Base-by-base conservation (phyloP, 2,113 vertebrate genomes). In the Limanda limanda region DNA sequence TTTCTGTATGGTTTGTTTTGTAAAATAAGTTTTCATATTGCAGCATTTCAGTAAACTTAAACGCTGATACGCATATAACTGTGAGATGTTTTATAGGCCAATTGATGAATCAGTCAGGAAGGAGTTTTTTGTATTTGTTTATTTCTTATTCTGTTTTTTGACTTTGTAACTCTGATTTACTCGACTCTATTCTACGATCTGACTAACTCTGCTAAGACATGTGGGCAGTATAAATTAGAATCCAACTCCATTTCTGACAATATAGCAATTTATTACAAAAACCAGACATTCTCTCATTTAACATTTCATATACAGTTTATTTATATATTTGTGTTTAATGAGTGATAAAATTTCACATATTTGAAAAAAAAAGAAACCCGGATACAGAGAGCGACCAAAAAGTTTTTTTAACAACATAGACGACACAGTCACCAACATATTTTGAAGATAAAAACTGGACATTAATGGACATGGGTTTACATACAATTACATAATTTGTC, bases 251-350 rank as follows among this genome's bases (percentile, higher is more conserved):
- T 71, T 85, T 83, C 82, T 72, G 62, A 90, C 89, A 92, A 92
- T 90, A 90, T 90, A 94, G 90, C 87, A 93, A 93, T 95, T 95
- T 94, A 95, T 91, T 94, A 94, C 70, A 95, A 95, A 95, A 94
- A 88, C 15, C 74, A 91, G 89, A 90, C 88, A 89, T 67, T 91
- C 52, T 90, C 75, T 90, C 45, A 15, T 89, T 93, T 82, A 90
- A 92, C 90, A 92, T 93, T 91, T 93, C 91, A 92, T 92, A 86
- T 78, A 89, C 88, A 93, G 86, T 81, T 93, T 93, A 91, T 92
- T 92, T 88, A 92, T 93, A 92, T 83, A 92, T 87, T 76, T 92
- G 85, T 91, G 84, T 91, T 90, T 92, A 91, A 89, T 88, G 82
- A 82, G 83, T 94, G 87, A 90, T 87, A 87, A 76, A 92, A 88